Percentiles rank a stretch among this genome's conserved stretches.
These are phyloP conservation scores for Fulmarus glacialis DNA, from an alignment of 2,113 vertebrate species.

Conservation along the genomic window DNA sequence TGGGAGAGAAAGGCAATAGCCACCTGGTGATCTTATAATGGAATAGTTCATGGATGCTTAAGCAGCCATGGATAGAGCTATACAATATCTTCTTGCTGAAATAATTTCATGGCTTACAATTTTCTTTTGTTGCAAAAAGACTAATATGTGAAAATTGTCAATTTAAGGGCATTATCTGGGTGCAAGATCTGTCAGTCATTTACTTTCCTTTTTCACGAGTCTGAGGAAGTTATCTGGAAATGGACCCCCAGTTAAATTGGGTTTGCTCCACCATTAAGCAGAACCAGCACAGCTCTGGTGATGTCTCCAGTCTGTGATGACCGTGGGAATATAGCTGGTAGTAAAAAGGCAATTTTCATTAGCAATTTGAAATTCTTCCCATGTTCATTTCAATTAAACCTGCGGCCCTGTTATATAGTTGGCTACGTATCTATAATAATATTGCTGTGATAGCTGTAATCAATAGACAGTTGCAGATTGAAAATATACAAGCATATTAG, in stretches of 20 bases:
- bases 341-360: constrained; percentile 35
- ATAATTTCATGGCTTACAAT: background rate
- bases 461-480: background rate
- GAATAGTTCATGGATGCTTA: constrained; percentile 20
- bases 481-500: background rate
- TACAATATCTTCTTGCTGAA: background rate
- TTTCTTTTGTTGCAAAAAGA: background rate
- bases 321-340: background rate
- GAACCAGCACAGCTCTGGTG: background rate
- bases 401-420: background rate
- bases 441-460: constrained; percentile 8
- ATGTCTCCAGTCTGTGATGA: background rate
- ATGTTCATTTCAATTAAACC: constrained; percentile 37
- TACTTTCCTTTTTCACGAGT: background rate
- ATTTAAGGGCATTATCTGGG: background rate
- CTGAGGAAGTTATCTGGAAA: background rate
- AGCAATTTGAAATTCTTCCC: constrained; percentile 18
- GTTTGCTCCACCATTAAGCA: background rate
- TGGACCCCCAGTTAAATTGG: background rate
- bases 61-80: background rate
- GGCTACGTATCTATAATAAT: constrained; percentile 10
- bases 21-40: constrained; percentile 20
- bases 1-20: background rate
- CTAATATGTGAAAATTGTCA: background rate
- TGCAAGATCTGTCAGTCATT: background rate